Evolutionary conservation across 2,888 invertebrate species (phyloP).

Genomic region (Limenitis camilla): DNA sequence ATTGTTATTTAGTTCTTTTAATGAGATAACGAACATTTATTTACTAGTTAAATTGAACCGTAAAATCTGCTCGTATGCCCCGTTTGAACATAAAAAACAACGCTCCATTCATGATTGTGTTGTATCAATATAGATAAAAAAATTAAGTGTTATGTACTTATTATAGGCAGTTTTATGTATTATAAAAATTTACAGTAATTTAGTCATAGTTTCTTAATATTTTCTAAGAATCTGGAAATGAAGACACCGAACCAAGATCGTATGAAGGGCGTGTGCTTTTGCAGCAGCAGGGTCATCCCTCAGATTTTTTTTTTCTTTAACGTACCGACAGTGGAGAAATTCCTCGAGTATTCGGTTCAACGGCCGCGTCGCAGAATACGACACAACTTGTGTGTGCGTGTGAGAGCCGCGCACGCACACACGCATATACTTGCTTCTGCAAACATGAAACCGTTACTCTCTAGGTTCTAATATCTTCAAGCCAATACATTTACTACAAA

Average conservation of each 20-base stretch:
- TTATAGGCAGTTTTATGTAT: not conserved
- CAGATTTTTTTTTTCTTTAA: conserved; percentile 57
- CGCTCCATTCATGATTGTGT: too few species aligned
- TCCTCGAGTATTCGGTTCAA: conserved; percentile 72
- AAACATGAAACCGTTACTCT: conserved; percentile 69
- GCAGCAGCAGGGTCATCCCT: conserved; percentile 26
- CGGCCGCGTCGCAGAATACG: conserved; percentile 60
- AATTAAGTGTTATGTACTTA: too few species aligned
- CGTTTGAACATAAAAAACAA: not conserved
- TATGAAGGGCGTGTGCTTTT: too few species aligned
- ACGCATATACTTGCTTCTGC: conserved; percentile 52
- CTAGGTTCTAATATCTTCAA: conserved; percentile 42
- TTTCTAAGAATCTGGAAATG: too few species aligned
- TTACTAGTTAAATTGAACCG: too few species aligned
- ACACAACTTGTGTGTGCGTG: conserved; percentile 48
- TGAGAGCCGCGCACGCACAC: conserved; percentile 58
- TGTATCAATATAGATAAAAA: too few species aligned
- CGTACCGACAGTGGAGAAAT: conserved; percentile 56
- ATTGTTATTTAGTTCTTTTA: too few species aligned
- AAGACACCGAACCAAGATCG: too few species aligned
- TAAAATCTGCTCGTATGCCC: too few species aligned
- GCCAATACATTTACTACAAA: conserved; percentile 35
- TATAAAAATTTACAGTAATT: not conserved
- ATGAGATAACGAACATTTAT: too few species aligned
- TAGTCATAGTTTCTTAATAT: not conserved